These are phyloP conservation scores for Camelus bactrianus DNA, from an alignment of 2,113 vertebrate genomes.

Conservation along the genomic window DNA sequence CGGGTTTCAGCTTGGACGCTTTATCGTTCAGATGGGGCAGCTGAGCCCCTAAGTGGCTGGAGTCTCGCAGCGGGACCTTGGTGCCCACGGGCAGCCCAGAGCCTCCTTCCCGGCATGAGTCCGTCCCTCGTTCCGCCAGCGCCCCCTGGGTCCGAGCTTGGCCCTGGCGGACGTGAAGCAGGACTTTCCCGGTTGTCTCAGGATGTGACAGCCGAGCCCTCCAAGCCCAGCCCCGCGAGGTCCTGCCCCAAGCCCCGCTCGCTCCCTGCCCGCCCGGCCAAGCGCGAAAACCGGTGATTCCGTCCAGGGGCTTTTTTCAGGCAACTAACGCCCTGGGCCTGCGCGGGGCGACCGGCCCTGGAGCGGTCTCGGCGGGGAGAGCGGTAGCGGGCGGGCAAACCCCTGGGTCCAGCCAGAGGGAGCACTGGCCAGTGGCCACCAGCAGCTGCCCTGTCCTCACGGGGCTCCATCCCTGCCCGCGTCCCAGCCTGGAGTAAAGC, in stretches of 20 bases:
- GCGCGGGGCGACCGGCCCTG: neutral
- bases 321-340: neutral
- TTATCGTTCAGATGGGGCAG: neutral
- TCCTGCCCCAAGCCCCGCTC: neutral
- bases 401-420: neutral
- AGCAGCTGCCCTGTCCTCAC: accelerated
- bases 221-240: neutral
- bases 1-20: neutral
- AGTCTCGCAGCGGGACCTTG: neutral
- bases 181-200: neutral
- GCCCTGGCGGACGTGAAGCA: accelerated
- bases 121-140: neutral
- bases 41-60: neutral
- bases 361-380: neutral
- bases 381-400: neutral
- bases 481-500: neutral
- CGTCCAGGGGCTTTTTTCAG: neutral
- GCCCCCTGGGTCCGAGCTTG: neutral
- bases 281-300: accelerated
- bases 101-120: neutral
- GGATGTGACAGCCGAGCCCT: neutral
- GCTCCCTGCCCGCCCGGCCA: too few species aligned
- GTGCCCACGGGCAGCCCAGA: neutral
- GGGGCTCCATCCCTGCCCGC: neutral
- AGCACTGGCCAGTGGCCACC: neutral